Conservation (phyloP, 2,113 vertebrate genomes). For the Empidonax traillii region DNA sequence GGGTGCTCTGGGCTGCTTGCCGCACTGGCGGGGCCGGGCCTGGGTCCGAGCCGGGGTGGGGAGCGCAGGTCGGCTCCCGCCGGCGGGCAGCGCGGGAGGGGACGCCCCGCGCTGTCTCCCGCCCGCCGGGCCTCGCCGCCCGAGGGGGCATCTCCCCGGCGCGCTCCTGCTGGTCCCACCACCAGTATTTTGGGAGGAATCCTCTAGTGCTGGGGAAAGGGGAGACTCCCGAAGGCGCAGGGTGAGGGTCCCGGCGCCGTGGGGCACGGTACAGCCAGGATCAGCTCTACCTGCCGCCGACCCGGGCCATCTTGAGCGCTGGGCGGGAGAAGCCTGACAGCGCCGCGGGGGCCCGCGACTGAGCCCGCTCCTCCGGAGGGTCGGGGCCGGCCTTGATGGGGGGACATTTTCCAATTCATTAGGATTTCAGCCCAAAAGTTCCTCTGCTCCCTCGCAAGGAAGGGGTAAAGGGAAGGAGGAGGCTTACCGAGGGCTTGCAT, state of each 20-base stretch:
- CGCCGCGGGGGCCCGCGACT: background rate
- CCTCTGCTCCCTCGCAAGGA: accelerated
- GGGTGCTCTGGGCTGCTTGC: background rate
- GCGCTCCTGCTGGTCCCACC: background rate
- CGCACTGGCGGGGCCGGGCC: accelerated
- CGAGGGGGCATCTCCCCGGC: background rate
- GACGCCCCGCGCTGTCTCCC: background rate
- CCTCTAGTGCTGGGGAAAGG: accelerated
- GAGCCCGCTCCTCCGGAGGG: background rate
- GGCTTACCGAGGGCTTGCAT: background rate
- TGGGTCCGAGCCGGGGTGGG: too few species aligned
- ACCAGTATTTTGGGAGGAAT: background rate
- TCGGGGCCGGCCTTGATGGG: background rate
- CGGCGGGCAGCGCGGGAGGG: background rate
- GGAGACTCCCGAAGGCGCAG: accelerated
- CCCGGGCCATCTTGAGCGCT: background rate
- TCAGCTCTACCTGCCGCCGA: background rate
- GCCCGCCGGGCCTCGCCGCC: background rate
- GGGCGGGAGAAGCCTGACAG: slow-evolving; percentile 1
- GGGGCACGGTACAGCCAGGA: background rate
- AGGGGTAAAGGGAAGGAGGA: background rate
- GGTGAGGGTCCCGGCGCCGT: accelerated
- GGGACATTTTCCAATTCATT: accelerated
- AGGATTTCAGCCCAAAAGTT: background rate
- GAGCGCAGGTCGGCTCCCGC: background rate